Evolutionary conservation across 2,797 vertebrate species (phyloP), one percentile per base, ranked within the genome.

Genomic region (Paguma larvata): DNA sequence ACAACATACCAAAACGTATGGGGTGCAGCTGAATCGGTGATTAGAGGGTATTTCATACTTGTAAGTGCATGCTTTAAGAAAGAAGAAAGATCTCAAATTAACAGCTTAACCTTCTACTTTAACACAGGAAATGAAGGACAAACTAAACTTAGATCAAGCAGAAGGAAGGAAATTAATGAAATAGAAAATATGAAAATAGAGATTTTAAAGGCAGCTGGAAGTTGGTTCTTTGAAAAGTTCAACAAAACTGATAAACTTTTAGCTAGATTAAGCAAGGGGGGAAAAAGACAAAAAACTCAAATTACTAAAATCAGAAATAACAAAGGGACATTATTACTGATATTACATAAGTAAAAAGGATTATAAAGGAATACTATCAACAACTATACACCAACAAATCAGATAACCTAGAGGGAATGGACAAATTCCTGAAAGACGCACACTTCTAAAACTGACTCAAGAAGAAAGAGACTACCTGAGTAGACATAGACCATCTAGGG

Each of bases 291-390:
- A 21, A 80, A 44, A 30, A 56, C 34, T 82, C 23, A 63, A 82
- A 78, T 87, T 67, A 65, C 51, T 68, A 83, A 77, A 95, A 62
- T 77, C 77, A 83, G 44, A 83, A 46, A 93, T 25, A 93, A 93
- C 10, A 32, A 48, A 38, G n/a, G 25, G 30, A 93, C 38, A 84
- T 63, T 70, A 38, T 10, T 32, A 16, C 5, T 15, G 21, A 70
- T 1, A 3, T 56, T 21, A 88, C 48, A 12, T 25, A 75, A 88
- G 79, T 84, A 34, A 67, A 86, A 84, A 95, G 34, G 41, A 41
- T 41, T 80, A 62, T 79, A 51, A 91, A 73, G 23, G 18, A 51
- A 62, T 68, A 25, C 67, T 68, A 25, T 4, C 48, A 80, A 80
- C 13, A 87, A 44, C 0, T n/a, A 16, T 27, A 92, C 41, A 88